These are phyloP conservation scores for Drosophila jambulina DNA, from an alignment of 1,140 invertebrate species.

Conservation along the genomic window DNA sequence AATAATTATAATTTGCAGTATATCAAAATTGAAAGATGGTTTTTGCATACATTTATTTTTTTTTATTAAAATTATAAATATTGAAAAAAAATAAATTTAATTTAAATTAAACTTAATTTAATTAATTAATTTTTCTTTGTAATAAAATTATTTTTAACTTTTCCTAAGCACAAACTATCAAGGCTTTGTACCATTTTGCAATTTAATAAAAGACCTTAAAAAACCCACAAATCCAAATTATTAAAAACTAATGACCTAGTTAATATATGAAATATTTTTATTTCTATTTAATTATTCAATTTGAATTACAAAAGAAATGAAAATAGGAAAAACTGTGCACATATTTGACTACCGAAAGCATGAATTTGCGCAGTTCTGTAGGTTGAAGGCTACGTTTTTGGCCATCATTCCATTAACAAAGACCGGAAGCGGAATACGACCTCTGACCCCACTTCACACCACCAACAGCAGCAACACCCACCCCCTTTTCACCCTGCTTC, in stretches of 20 bases:
- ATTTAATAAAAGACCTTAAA: not conserved
- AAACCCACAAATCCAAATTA: not conserved
- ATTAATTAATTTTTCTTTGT: too few relatives aligned
- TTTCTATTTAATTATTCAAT: not conserved
- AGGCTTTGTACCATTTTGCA: not conserved
- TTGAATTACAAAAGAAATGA: not conserved
- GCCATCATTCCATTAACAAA: constrained; percentile 42
- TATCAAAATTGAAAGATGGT: too few relatives aligned
- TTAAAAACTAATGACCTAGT: too few relatives aligned
- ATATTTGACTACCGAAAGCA: not conserved
- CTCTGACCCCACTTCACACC: constrained; percentile 22
- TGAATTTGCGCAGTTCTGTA: constrained; percentile 1
- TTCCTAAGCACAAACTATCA: not conserved
- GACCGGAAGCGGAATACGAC: constrained; percentile 36
- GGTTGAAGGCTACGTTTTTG: constrained; percentile 13
- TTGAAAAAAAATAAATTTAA: too few relatives aligned
- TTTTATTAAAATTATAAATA: too few relatives aligned
- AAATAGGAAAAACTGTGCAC: not conserved
- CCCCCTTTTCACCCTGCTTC: not conserved
- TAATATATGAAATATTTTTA: not conserved
- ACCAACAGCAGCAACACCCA: not conserved
- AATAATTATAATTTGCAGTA: too few relatives aligned
- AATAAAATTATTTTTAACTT: not conserved
- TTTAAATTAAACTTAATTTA: too few relatives aligned
- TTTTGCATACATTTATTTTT: too few relatives aligned